Conservation (phyloP, 2,888 invertebrate species). For the Clivina fossor region DNA sequence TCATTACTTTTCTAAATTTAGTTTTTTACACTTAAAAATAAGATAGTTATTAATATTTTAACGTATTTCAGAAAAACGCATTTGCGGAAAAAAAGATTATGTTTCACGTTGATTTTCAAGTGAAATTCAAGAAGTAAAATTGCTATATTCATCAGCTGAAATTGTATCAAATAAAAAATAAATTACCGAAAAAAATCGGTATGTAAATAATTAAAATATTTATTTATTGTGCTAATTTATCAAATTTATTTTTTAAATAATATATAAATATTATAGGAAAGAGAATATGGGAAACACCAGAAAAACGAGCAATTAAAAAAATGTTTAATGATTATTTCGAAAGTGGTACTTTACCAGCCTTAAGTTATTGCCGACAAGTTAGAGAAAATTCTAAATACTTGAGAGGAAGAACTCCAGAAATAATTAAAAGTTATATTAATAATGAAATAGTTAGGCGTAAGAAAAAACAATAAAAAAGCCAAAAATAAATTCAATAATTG, state of each 20-base stretch:
- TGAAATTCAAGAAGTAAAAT: too few relatives aligned
- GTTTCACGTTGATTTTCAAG: too few relatives aligned
- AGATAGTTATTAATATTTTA: too few relatives aligned
- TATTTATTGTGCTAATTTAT: not conserved
- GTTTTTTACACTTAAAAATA: too few relatives aligned
- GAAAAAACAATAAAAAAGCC: not conserved
- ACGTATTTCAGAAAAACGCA: too few relatives aligned
- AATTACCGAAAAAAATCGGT: too few relatives aligned
- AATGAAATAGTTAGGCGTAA: not conserved
- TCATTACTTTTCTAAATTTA: too few relatives aligned
- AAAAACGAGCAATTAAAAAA: not conserved
- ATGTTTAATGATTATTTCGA: not conserved
- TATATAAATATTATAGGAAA: not conserved
- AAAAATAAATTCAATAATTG: not conserved
- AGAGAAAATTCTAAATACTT: not conserved
- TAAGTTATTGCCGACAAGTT: not conserved
- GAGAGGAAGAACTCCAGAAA: not conserved
- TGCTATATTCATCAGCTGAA: too few relatives aligned
- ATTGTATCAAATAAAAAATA: too few relatives aligned
- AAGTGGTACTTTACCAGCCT: not conserved
- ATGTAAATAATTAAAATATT: too few relatives aligned
- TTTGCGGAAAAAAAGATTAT: too few relatives aligned
- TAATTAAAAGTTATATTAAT: not conserved
- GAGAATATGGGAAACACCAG: constrained; percentile 5
- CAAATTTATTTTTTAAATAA: not conserved